phyloP scores from a whole-genome alignment of 2,888 invertebrate genomes.

The Sthenelais limicola region DNA sequence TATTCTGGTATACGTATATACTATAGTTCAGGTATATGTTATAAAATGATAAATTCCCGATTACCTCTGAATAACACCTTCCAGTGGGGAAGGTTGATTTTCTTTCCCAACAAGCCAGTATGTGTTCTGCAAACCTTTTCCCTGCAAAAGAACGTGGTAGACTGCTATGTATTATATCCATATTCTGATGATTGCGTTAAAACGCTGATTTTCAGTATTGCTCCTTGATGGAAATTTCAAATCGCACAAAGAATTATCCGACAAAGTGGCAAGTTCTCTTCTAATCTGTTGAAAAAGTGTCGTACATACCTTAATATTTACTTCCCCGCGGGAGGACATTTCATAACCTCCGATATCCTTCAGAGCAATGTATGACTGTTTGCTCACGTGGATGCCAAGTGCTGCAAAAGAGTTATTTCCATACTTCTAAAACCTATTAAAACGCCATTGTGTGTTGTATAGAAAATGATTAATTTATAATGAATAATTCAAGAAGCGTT shows the following conservation, averaged over 20 bases:
- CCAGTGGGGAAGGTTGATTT: no score
- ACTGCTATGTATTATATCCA: background rate
- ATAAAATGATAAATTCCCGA: no score
- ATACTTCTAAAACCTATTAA: background rate
- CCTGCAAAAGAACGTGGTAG: conserved; percentile 49
- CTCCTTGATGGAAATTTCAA: no score
- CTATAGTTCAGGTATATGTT: no score
- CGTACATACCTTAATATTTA: conserved; percentile 51
- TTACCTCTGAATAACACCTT: no score
- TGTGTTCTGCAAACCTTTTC: conserved; percentile 63
- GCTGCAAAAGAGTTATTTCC: conserved; percentile 41
- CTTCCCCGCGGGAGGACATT: conserved; percentile 49
- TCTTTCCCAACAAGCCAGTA: conserved; percentile 58
- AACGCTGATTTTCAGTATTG: background rate
- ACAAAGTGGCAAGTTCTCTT: no score
- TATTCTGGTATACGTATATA: no score
- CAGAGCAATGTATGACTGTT: conserved; percentile 44
- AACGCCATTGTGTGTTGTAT: background rate
- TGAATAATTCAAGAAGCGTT: background rate
- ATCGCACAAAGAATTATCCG: no score
- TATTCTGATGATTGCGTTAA: no score
- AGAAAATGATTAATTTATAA: background rate
- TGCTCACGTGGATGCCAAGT: conserved; percentile 51
- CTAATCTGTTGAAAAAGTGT: no score
- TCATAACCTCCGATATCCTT: conserved; percentile 42